Evolutionary conservation across 2,888 invertebrate genomes (phyloP), one percentile per base, ranked within the genome.

Genomic region (Willowsia nigromaculata): DNA sequence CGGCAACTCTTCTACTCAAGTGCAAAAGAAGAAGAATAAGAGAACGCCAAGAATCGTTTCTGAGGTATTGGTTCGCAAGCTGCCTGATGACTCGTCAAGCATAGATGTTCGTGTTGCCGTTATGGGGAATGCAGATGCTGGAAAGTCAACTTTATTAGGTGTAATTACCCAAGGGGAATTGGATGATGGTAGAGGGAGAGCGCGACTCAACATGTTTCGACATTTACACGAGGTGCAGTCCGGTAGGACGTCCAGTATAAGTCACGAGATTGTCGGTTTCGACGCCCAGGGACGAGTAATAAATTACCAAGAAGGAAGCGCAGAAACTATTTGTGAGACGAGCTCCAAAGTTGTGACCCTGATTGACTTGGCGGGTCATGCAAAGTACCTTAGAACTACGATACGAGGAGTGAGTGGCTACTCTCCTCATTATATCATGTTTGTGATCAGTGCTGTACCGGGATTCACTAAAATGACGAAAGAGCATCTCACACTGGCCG

Each of bases 201-300:
- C 99, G 0, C 95, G 99, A 0, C 95, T 99, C 9, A 99, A 99
- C 94, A 97, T 99, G 96, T 98, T 99, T 94, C 94, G 95, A 22
- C 95, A 99, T 93, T 95, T 98, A 91, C 99, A 99, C 94, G 99
- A 99, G 94, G 98, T 99, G 85, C 96, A 97, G 94, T 96, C 97
- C 18, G 99, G 99, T 0, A 95, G 98, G 91, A 99, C 99, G 0
- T 98, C 98, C 0, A 98, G 98, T 4, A 97, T 99, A 93, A 98
- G 98, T 91, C 98, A 98, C 93, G 99, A 99, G 95, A 98, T 99
- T 92, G 95, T 99, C 6, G 99, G 99, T 9, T 99, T 99, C 94
- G 98, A 98, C 94, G 95, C 96, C 0, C 95, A 96, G 95, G 97
- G 97, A 0, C 96, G 97, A 93, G 96, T 97, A 1, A 96, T 98